phyloP scores from a whole-genome alignment of 2,888 invertebrate species.

The Phymatocera aterrima region DNA sequence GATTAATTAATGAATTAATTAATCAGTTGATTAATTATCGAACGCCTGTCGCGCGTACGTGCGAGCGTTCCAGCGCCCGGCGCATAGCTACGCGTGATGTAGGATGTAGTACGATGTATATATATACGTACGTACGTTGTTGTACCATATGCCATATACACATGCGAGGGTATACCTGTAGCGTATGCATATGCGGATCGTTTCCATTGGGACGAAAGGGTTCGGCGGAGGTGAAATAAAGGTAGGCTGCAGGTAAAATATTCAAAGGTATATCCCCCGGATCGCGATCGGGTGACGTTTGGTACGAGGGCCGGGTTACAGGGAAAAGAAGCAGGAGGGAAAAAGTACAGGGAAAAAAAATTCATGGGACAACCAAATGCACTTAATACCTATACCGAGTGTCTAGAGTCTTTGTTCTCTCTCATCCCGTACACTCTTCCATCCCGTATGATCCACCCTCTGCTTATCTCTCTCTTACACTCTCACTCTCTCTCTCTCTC shows the following conservation, averaged over 20 bases:
- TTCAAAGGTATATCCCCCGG: constrained; percentile 15
- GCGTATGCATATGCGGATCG: neutral
- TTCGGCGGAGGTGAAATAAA: constrained; percentile 31
- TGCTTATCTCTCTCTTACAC: constrained; percentile 45
- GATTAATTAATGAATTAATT: constrained; percentile 32
- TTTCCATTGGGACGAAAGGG: neutral
- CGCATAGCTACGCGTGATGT: too few relatives aligned
- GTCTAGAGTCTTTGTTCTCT: constrained; percentile 38
- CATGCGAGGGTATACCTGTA: neutral
- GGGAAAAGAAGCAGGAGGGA: constrained; percentile 30
- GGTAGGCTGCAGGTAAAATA: constrained; percentile 39
- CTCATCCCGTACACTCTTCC: constrained; percentile 26
- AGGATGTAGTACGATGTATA: too few relatives aligned
- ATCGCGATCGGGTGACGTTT: constrained; percentile 39
- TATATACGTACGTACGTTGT: neutral
- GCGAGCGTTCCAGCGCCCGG: neutral
- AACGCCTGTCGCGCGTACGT: neutral
- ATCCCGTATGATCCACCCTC: too few relatives aligned
- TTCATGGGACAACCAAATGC: constrained; percentile 43
- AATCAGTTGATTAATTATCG: constrained; percentile 40
- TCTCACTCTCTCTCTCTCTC: constrained; percentile 43
- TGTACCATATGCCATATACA: neutral
- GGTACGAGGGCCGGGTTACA: constrained; percentile 27
- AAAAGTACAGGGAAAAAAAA: constrained; percentile 46
- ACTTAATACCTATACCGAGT: constrained; percentile 36